Conservation (phyloP, 2,797 vertebrate species). For the Anomalospiza imberbis region DNA sequence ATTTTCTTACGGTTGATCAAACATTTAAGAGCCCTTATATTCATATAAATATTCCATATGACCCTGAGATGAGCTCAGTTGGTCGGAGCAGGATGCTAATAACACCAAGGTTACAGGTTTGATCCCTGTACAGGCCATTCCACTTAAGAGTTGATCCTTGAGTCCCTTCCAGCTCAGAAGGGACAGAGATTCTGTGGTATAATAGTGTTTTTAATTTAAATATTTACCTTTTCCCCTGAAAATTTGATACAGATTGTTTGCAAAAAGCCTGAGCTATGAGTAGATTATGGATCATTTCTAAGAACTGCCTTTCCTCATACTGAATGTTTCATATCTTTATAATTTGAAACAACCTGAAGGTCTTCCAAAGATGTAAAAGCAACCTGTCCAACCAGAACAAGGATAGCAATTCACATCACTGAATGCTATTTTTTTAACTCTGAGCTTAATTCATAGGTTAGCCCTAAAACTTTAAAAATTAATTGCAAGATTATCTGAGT, state of each 20-base stretch:
- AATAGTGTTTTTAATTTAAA: not conserved
- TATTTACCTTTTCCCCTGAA: not conserved
- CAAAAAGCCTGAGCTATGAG: not conserved
- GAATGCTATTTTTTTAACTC: not conserved
- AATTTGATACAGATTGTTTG: not conserved
- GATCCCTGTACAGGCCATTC: not conserved
- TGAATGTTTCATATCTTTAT: not conserved
- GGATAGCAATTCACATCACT: not conserved
- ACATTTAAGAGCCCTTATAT: not conserved
- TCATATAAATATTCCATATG: not conserved
- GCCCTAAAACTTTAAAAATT: not conserved
- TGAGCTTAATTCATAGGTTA: not conserved
- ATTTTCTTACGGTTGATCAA: not conserved
- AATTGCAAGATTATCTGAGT: not conserved
- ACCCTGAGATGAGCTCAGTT: not conserved
- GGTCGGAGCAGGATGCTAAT: not conserved
- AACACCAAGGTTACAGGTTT: not conserved
- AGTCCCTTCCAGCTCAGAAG: not conserved
- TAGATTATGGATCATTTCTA: not conserved
- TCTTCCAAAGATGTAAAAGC: not conserved
- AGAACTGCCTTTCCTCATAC: not conserved
- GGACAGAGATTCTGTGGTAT: not conserved
- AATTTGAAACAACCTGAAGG: not conserved
- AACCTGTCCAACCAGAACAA: not conserved
- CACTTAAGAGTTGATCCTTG: not conserved